Percentiles rank a stretch among this genome's conserved stretches.
Conservation (phyloP, 1,140 invertebrate species). For the Centruroides sculpturatus region DNA sequence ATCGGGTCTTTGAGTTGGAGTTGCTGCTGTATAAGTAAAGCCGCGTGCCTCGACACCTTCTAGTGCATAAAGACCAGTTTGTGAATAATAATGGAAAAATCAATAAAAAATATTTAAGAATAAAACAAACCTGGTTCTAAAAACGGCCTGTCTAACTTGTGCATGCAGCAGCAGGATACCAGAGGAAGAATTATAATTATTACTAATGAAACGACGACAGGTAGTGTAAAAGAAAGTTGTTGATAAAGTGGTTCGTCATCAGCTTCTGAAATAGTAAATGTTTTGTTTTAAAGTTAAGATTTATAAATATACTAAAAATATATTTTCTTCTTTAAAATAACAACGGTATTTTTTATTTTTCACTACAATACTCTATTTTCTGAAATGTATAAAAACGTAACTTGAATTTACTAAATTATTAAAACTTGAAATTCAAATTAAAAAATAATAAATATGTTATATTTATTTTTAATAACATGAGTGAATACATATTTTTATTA, state of each 20-base stretch:
- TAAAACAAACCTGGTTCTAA: conserved; percentile 8
- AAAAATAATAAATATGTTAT: no score
- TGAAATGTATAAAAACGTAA: no score
- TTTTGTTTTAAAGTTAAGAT: no score
- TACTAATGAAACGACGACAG: conserved; percentile 4
- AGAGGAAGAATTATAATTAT: conserved; percentile 10
- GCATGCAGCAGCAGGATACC: conserved; percentile 7
- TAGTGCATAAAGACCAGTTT: not conserved
- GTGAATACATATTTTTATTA: no score
- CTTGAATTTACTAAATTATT: no score
- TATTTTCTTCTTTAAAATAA: no score
- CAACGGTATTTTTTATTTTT: no score
- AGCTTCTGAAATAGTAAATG: no score
- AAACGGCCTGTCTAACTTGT: conserved; percentile 1
- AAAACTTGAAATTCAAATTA: no score
- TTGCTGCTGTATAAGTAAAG: conserved; percentile 10
- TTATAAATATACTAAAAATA: no score
- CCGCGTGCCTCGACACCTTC: conserved; percentile 10
- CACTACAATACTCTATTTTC: no score
- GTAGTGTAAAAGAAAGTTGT: conserved; percentile 3
- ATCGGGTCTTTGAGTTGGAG: not conserved
- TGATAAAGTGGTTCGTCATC: conserved; percentile 4
- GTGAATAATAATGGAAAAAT: not conserved
- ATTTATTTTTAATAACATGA: no score
- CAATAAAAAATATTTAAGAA: not conserved